Conservation (phyloP, 1,140 invertebrate genomes). For the Drosophila burlai region DNA sequence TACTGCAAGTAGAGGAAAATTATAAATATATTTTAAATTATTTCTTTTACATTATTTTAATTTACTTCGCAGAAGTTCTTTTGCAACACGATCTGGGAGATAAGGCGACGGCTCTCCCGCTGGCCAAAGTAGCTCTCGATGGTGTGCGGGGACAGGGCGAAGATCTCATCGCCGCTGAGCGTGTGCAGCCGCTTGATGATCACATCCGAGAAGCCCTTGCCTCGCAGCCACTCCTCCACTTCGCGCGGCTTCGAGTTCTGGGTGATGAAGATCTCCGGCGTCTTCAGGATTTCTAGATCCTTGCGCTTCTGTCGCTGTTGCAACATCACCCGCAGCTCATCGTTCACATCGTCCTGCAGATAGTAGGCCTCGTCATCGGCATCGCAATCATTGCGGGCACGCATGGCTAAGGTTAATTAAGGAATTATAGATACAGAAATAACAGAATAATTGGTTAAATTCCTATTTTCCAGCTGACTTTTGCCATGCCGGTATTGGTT, state of each 20-base stretch:
- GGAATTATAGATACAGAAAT: not conserved
- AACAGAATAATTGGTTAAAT: not conserved
- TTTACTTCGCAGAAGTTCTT: constrained; percentile 91
- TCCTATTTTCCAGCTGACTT: not conserved
- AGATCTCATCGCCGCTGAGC: constrained; percentile 90
- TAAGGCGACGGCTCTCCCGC: constrained; percentile 90
- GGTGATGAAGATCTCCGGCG: constrained; percentile 90
- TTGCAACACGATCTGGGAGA: constrained; percentile 91
- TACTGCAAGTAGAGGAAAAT: constrained; percentile 85
- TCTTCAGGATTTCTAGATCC: constrained; percentile 88
- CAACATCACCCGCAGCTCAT: constrained; percentile 90
- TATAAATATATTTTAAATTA: too few species aligned
- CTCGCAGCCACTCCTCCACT: constrained; percentile 91
- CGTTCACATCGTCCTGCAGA: constrained; percentile 87
- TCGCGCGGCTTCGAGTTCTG: constrained; percentile 88
- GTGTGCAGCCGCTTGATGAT: constrained; percentile 88
- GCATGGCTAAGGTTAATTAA: constrained; percentile 44
- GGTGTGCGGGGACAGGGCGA: constrained; percentile 88
- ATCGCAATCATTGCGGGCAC: constrained; percentile 72
- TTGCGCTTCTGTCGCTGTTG: constrained; percentile 86
- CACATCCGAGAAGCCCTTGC: constrained; percentile 90
- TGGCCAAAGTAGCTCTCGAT: constrained; percentile 89
- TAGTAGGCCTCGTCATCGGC: constrained; percentile 61
- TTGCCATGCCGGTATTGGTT: not conserved
- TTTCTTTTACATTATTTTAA: constrained; percentile 6